phyloP scores from a whole-genome alignment of 2,888 invertebrate species.

The Molorchus minor region DNA sequence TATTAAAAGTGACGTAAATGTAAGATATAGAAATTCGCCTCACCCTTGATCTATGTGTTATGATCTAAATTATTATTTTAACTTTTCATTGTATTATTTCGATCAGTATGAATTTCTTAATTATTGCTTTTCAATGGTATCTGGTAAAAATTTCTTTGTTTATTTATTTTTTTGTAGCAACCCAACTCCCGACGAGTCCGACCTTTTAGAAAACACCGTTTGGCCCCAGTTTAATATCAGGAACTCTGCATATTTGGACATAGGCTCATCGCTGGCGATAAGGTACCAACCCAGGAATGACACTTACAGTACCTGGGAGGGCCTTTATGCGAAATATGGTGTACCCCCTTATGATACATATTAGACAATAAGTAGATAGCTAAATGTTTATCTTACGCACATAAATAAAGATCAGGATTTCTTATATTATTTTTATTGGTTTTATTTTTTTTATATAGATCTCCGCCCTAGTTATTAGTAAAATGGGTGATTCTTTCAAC shows the following conservation, averaged over 20 bases:
- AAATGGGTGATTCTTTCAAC: neutral
- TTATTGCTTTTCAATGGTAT: too few relatives aligned
- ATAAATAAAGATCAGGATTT: conserved; percentile 3
- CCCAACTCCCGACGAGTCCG: conserved; percentile 51
- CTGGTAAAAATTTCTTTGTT: too few relatives aligned
- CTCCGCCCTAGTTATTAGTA: neutral
- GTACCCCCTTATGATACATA: conserved; percentile 33
- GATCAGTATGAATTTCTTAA: too few relatives aligned
- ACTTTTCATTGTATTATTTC: too few relatives aligned
- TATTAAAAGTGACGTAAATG: too few relatives aligned
- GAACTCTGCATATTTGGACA: conserved; percentile 37
- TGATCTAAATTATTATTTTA: too few relatives aligned
- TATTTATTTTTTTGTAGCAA: conserved; percentile 41
- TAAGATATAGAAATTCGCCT: too few relatives aligned
- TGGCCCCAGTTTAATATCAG: conserved; percentile 36
- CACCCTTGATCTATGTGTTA: too few relatives aligned
- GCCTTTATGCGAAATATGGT: conserved; percentile 30
- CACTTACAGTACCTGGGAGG: conserved; percentile 29
- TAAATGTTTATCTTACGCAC: neutral
- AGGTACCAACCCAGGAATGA: conserved; percentile 30
- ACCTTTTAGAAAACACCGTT: conserved; percentile 34
- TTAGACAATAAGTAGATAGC: conserved; percentile 6
- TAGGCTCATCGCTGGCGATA: conserved; percentile 34
- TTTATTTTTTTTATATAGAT: neutral
- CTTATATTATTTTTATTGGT: too few relatives aligned